Conservation (phyloP, 1,140 invertebrate genomes). For the Myzus persicae region DNA sequence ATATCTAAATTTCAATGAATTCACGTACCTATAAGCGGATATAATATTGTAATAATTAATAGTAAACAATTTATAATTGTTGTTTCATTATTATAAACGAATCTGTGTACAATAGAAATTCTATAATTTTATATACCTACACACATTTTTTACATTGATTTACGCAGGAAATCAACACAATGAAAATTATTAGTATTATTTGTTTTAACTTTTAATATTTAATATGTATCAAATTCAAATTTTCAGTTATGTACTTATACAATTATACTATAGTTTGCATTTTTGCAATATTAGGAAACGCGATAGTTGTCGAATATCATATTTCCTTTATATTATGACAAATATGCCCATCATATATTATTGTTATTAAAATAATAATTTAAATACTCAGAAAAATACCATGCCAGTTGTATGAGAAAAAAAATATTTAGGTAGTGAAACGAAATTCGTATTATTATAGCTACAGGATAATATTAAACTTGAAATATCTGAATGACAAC, state of each 20-base stretch:
- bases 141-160: background rate
- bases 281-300: conserved; percentile 2
- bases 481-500: background rate
- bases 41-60: background rate
- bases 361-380: background rate
- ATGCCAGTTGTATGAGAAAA: background rate
- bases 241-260: background rate
- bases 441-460: background rate
- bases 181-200: background rate
- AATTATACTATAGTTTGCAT: conserved; percentile 24
- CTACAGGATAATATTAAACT: background rate
- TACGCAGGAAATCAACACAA: background rate
- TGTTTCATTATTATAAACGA: background rate
- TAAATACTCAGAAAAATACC: background rate
- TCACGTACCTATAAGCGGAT: background rate
- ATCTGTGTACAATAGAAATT: background rate
- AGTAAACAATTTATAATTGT: too few relatives aligned
- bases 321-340: background rate
- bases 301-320: background rate
- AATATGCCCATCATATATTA: background rate
- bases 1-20: background rate
- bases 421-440: background rate
- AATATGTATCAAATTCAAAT: background rate
- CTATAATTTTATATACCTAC: background rate
- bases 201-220: background rate